phyloP scores from a whole-genome alignment of 2,113 vertebrate genomes.

The Marcusenius ussheri region DNA sequence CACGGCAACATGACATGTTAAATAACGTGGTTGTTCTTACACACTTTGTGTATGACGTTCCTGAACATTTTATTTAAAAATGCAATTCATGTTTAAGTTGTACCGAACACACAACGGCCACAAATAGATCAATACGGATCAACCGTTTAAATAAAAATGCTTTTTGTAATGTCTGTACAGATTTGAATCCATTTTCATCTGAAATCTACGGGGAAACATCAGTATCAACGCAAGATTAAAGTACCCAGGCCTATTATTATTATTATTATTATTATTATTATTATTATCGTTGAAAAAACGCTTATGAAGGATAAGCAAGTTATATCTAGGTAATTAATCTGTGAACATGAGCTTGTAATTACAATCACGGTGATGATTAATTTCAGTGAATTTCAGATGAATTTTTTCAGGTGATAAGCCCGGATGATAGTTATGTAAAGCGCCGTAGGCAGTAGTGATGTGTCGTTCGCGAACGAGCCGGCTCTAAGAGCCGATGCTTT shows the following conservation, averaged over 20 bases:
- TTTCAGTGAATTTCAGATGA: background rate
- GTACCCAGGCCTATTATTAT: background rate
- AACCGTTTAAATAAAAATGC: background rate
- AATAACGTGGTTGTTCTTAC: background rate
- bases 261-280: too few species aligned
- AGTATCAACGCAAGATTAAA: background rate
- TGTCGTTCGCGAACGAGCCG: too few species aligned
- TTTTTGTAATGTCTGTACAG: background rate
- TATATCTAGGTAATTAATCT: background rate
- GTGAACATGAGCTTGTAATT: background rate
- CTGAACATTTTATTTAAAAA: background rate
- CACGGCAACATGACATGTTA: background rate
- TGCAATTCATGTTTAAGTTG: background rate
- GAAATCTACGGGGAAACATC: background rate
- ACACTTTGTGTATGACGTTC: background rate
- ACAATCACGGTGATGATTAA: background rate
- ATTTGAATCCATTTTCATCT: background rate
- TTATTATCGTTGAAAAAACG: background rate
- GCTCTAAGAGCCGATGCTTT: too few species aligned
- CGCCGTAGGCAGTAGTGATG: too few species aligned
- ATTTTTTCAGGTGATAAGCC: background rate
- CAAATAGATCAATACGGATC: background rate
- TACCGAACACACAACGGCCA: background rate
- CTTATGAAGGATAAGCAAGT: background rate
- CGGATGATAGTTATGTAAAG: background rate